phyloP scores from a whole-genome alignment of 30 jellyfish, hydroid and myxozoan species.

The Turritopsis rubra region DNA sequence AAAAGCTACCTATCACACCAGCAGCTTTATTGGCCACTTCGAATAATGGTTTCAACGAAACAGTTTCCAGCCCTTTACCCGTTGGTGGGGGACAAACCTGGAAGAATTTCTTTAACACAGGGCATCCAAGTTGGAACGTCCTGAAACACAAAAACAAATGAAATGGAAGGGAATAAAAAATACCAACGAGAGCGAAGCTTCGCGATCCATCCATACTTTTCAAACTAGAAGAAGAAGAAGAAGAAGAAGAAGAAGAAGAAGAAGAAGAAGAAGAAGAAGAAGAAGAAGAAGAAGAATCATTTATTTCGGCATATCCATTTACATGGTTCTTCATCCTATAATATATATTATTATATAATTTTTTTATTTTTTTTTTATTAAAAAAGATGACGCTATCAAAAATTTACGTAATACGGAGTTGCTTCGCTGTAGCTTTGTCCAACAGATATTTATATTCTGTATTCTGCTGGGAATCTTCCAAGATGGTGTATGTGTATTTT shows the following conservation, averaged over 20 bases:
- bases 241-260: background rate
- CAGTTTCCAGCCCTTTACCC: background rate
- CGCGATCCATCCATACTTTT: background rate
- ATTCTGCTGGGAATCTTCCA: too few relatives aligned
- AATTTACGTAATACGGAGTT: too few relatives aligned
- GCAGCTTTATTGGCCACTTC: background rate
- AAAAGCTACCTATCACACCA: background rate
- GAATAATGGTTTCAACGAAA: background rate
- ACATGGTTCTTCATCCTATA: too few relatives aligned
- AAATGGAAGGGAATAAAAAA: background rate
- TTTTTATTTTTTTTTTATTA: too few relatives aligned
- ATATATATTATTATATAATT: too few relatives aligned
- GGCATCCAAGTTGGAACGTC: background rate
- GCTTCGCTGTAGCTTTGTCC: too few relatives aligned
- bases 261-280: slow-evolving; percentile 18
- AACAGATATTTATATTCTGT: too few relatives aligned
- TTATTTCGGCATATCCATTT: too few relatives aligned
- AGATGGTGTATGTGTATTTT: too few relatives aligned
- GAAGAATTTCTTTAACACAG: background rate
- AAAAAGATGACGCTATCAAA: too few relatives aligned
- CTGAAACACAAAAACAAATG: background rate
- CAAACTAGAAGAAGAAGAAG: background rate
- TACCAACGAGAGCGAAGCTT: too few relatives aligned
- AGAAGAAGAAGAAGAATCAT: too few relatives aligned
- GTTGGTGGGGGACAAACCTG: background rate